phyloP scores from a whole-genome alignment of 1,140 invertebrate genomes.

The Chlorops oryzae region DNA sequence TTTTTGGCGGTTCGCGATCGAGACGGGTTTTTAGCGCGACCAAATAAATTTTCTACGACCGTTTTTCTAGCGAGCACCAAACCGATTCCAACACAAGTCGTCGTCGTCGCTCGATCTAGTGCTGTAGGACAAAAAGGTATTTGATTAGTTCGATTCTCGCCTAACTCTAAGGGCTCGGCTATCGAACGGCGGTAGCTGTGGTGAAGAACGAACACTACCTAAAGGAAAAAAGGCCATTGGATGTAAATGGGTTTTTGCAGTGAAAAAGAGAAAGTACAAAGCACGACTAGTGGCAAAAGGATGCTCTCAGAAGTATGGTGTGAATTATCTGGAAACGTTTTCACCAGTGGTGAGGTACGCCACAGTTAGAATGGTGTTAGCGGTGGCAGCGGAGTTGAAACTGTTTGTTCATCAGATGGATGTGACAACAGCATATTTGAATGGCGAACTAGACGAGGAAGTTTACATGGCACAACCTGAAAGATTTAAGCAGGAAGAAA shows the following conservation, averaged over 20 bases:
- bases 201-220: too few relatives aligned
- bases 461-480: constrained; percentile 29
- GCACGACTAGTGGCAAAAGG: constrained; percentile 43
- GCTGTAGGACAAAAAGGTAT: too few relatives aligned
- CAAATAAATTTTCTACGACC: too few relatives aligned
- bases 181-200: too few relatives aligned
- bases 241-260: constrained; percentile 20
- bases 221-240: constrained; percentile 11
- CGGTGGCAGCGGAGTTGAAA: constrained; percentile 16
- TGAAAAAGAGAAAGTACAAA: constrained; percentile 36
- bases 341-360: constrained; percentile 33
- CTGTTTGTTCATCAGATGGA: constrained; percentile 12
- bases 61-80: too few relatives aligned
- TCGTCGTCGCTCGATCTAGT: too few relatives aligned
- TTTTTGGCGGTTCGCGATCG: too few relatives aligned
- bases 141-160: too few relatives aligned
- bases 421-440: constrained; percentile 10
- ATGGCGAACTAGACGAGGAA: constrained; percentile 9
- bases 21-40: too few relatives aligned
- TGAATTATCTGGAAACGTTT: constrained; percentile 43
- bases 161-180: too few relatives aligned
- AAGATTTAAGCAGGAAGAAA: constrained; percentile 19
- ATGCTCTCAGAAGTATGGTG: constrained; percentile 26
- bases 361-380: constrained; percentile 27
- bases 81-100: too few relatives aligned